These are phyloP conservation scores for Pseudopodoces humilis DNA, from an alignment of 2,113 vertebrate genomes.

Conservation along the genomic window DNA sequence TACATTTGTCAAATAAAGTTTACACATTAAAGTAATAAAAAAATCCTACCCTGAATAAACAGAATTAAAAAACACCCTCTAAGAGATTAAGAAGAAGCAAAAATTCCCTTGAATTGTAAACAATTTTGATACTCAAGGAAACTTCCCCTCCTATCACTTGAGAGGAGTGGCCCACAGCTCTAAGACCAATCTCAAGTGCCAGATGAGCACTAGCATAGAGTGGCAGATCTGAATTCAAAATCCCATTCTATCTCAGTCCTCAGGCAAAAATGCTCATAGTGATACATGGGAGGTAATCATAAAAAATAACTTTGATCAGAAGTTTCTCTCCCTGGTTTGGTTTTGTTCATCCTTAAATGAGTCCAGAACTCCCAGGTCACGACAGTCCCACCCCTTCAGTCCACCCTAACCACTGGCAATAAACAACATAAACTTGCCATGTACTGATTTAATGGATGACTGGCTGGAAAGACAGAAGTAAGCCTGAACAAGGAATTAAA, in stretches of 20 bases:
- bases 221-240: neutral
- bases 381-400: neutral
- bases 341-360: neutral
- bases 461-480: neutral
- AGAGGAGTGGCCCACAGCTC: neutral
- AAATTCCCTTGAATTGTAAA: neutral
- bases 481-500: neutral
- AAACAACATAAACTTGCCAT: neutral
- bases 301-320: neutral
- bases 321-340: neutral
- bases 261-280: neutral
- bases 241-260: neutral
- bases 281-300: neutral
- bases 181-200: neutral
- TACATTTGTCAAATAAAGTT: neutral
- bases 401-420: neutral
- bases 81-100: neutral
- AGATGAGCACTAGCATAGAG: rapidly evolving
- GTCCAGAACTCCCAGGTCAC: neutral
- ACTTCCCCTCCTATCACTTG: neutral
- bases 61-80: neutral
- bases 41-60: neutral
- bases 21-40: neutral
- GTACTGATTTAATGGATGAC: neutral
- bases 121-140: neutral